Conservation (phyloP, 2,797 vertebrate genomes). For the Loris lydekkerianus region DNA sequence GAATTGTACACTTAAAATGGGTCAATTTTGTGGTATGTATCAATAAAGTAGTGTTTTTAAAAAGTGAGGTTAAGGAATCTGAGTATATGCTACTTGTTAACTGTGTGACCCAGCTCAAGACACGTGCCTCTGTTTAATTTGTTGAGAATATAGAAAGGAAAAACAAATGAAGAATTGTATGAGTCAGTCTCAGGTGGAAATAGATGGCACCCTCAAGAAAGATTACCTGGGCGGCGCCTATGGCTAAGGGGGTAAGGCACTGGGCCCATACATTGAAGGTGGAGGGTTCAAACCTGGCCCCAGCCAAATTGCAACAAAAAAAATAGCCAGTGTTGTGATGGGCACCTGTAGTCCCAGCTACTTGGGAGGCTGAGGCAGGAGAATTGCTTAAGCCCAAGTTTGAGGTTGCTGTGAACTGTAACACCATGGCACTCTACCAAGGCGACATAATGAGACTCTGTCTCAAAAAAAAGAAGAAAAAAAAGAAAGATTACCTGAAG, state of each 20-base stretch:
- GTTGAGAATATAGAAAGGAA: not conserved
- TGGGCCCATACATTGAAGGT: too few relatives aligned
- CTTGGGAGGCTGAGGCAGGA: too few relatives aligned
- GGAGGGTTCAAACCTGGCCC: too few relatives aligned
- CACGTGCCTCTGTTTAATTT: not conserved
- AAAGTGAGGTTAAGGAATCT: not conserved
- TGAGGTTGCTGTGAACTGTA: too few relatives aligned
- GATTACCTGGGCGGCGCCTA: not conserved
- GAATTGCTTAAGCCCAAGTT: too few relatives aligned
- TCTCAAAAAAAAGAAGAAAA: too few relatives aligned
- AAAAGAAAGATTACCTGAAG: not conserved
- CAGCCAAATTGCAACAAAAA: too few relatives aligned
- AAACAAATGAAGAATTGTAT: not conserved
- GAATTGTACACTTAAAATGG: not conserved
- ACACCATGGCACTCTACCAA: too few relatives aligned
- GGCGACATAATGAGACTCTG: too few relatives aligned
- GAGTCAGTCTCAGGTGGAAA: not conserved
- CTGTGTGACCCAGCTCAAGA: slow-evolving; percentile 1
- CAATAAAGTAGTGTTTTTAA: not conserved
- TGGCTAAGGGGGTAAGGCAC: too few relatives aligned
- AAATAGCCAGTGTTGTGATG: too few relatives aligned
- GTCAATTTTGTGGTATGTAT: not conserved
- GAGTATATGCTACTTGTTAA: slow-evolving; percentile 23
- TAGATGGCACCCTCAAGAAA: not conserved
- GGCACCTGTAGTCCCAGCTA: too few relatives aligned